Evolutionary conservation across 1,140 invertebrate genomes (phyloP), one percentile per base, ranked within the genome.

Genomic region (Bombyx mandarina): DNA sequence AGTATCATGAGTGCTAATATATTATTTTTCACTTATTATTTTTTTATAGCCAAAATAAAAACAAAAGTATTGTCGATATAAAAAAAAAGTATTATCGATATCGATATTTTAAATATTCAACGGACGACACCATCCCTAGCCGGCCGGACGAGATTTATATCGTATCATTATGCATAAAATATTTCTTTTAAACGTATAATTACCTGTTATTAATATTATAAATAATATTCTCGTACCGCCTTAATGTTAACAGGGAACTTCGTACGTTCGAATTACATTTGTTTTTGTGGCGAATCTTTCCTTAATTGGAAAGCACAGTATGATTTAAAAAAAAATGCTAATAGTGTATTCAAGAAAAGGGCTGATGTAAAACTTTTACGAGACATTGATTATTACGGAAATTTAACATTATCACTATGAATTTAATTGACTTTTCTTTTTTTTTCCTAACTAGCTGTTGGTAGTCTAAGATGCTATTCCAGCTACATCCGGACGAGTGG

Each of bases 121-220:
- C 60, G 1, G 26, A 57, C 56, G 35, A 12, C 54, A 69, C 60
- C 71, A 79, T 63, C 77, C 54, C 79, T 81, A 75, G 47, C 43
- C 8, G 55, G 52, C 61, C 65, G 69, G 74, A 74, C 71, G 69
- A 81, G 83, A 86, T 86, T 86, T 84, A 86, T 84, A 86, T 82
- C 78, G 65, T 73, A 76, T 84, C 83, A 86, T 86, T 86, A 83
- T 74, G 74, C 76, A 84, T 83, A 86, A 84, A 84, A 86, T 86
- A 86, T 86, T 86, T 86, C 81, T 82, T 79, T 84, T 81, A 83
- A 83, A 77, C 71, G 67, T 84, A 83, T 86, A 79, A 86, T 86
- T 86, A 86, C 78, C 67, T 80, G 80, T 82, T 84, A 86, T 86
- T 86, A 86, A 86, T 84, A 86, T 83, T 82, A 76, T 83, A 83